phyloP scores from a whole-genome alignment of 2,797 vertebrate genomes.

The Crenichthys baileyi region DNA sequence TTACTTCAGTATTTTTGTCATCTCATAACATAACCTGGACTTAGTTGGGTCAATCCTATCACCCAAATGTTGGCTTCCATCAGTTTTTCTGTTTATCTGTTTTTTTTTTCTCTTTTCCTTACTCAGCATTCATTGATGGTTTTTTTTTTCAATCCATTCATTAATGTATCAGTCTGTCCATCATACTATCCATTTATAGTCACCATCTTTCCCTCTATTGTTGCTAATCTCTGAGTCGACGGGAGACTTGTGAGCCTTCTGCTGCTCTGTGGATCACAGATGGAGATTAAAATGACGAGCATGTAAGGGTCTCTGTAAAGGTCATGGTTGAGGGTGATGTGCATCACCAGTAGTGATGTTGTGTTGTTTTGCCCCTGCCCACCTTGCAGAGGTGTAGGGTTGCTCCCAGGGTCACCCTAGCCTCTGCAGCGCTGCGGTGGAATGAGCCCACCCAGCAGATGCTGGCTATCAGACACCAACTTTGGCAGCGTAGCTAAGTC shows the following conservation, averaged over 20 bases:
- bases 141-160: slow-evolving; percentile 16
- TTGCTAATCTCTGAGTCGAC: slow-evolving; percentile 50
- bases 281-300: slow-evolving; percentile 59
- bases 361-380: slow-evolving; percentile 34
- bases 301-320: slow-evolving; percentile 27
- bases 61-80: neutral
- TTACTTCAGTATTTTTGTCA: neutral
- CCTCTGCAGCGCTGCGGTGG: slow-evolving; percentile 29
- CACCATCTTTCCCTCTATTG: slow-evolving; percentile 22
- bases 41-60: neutral
- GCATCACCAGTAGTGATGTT: slow-evolving; percentile 40
- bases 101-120: neutral
- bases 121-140: neutral
- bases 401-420: slow-evolving; percentile 41
- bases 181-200: slow-evolving; percentile 22
- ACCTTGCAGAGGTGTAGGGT: slow-evolving; percentile 55
- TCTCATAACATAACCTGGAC: neutral
- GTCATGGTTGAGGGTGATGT: slow-evolving; percentile 30
- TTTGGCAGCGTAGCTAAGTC: slow-evolving; percentile 24
- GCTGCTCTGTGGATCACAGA: slow-evolving; percentile 42
- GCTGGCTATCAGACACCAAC: slow-evolving; percentile 63
- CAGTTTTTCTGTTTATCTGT: slow-evolving; percentile 10
- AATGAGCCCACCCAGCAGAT: slow-evolving; percentile 68
- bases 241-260: slow-evolving; percentile 32
- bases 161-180: slow-evolving; percentile 18